Base-by-base conservation (phyloP, 2,113 vertebrate species). In the Merops nubicus region DNA sequence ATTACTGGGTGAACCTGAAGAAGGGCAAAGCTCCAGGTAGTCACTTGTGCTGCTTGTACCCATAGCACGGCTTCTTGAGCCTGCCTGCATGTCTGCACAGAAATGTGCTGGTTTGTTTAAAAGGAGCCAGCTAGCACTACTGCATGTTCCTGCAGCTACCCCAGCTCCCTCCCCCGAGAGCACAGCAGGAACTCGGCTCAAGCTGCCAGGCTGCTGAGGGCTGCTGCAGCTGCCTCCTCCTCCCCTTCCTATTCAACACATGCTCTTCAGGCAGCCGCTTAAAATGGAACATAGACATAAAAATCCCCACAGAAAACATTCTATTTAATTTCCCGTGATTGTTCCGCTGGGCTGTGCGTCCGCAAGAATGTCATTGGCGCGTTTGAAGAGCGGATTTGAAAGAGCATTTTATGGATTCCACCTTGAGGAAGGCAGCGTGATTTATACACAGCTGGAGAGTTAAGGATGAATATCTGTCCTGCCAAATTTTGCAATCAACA, bases 331-430 rank as follows among this genome's bases (percentile, higher is more conserved):
- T 76, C 63, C 38, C 5, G 0, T 34, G 14, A 69, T 80, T 82
- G 47, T 56, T 83, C 88, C 14, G 3, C 67, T 62, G 38, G 15
- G 21, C 53, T 93, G 33, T 77, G 67, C 29, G 60, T n/a, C 76
- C 90, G 67, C 72, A 86, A 81, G 56, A 33, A 89, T 83, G 92
- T 74, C 64, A 50, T 3, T 43, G 28, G 42, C 57, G n/a, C 64
- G 72, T 84, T 67, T 84, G 83, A 93, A 73, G 56, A 86, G 26
- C 0, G 0, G 68, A 36, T 92, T 59, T 91, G 78, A 84, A 91
- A 80, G 79, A 88, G 36, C 54, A 40, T 90, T 97, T 95, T 85
- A 95, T 90, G 78, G 62, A 85, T 95, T 93, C 92, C 88, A 93
- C 95, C 88, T 97, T 92, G 85, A 95, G 72, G 59, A 91, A 93